Evolutionary conservation across 2,888 invertebrate species (phyloP).

Genomic region (Lasioglossum leucozonium): DNA sequence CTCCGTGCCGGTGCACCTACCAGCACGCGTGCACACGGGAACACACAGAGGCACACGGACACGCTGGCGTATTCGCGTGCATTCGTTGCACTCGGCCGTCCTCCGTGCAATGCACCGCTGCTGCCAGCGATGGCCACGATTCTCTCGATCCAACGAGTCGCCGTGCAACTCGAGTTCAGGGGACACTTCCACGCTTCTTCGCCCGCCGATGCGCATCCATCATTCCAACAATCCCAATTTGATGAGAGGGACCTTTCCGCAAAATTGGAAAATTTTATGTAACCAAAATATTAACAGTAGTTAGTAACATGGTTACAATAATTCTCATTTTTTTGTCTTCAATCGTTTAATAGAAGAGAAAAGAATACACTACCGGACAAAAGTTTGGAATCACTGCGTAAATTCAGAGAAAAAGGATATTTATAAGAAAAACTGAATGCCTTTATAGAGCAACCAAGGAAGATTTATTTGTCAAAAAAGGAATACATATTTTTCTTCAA

Average conservation of each 20-base stretch:
- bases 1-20: slow-evolving; percentile 65
- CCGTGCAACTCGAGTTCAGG: neutral
- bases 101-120: slow-evolving; percentile 65
- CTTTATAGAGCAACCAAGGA: too few relatives aligned
- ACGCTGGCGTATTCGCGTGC: slow-evolving; percentile 12
- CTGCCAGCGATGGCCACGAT: slow-evolving; percentile 52
- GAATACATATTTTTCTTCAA: too few relatives aligned
- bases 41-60: neutral
- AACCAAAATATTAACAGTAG: too few relatives aligned
- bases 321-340: too few relatives aligned
- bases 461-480: too few relatives aligned
- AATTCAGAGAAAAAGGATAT: too few relatives aligned
- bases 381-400: too few relatives aligned
- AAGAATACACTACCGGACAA: too few relatives aligned
- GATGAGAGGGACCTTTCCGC: neutral
- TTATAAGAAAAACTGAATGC: too few relatives aligned
- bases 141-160: slow-evolving; percentile 13
- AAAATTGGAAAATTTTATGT: neutral
- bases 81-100: slow-evolving; percentile 59
- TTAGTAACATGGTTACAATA: too few relatives aligned
- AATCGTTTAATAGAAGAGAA: too few relatives aligned
- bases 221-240: neutral
- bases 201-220: neutral
- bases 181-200: neutral
- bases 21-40: slow-evolving; percentile 36